A percentile compares a stretch with the other conserved stretches of the same genome.
phyloP scores from a whole-genome alignment of 35 echinoderm and acorn worm genomes.

The Patiria miniata region DNA sequence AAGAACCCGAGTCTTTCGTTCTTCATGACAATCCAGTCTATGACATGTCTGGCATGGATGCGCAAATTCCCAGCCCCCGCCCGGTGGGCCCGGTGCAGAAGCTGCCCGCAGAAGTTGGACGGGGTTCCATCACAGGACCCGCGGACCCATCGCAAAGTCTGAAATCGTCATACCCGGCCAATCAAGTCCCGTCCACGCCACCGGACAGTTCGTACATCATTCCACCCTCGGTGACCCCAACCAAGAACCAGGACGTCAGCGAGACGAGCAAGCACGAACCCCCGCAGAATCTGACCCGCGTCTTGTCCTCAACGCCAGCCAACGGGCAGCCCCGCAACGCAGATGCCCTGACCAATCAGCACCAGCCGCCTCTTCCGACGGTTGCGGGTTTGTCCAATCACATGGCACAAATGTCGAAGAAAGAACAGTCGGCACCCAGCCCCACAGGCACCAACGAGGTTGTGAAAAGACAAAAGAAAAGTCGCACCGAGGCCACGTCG shows the following conservation, averaged over 20 bases:
- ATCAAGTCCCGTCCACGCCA: conserved; percentile 7
- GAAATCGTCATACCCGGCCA: conserved; percentile 3
- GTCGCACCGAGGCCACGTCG: background rate
- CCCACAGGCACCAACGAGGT: background rate
- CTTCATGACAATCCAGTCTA: conserved; percentile 56
- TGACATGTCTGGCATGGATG: background rate
- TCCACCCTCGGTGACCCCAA: background rate
- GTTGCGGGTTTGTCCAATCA: conserved; percentile 14
- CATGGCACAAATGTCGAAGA: conserved; percentile 34
- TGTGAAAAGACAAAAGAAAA: conserved; percentile 31
- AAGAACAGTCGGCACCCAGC: background rate
- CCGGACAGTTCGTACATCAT: conserved; percentile 2
- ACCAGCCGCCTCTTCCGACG: background rate
- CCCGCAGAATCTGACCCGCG: background rate
- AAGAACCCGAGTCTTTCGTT: conserved; percentile 35
- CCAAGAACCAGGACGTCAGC: background rate
- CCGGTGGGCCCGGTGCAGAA: background rate
- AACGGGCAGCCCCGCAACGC: background rate
- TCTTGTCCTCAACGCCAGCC: conserved; percentile 1
- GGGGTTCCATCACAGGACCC: background rate
- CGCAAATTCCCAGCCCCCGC: background rate
- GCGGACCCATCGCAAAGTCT: background rate
- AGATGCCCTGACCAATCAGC: background rate
- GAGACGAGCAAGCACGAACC: background rate
- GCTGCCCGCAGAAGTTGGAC: background rate